phyloP scores from a whole-genome alignment of 2,113 vertebrate genomes.

The Phalacrocorax brasilianus region DNA sequence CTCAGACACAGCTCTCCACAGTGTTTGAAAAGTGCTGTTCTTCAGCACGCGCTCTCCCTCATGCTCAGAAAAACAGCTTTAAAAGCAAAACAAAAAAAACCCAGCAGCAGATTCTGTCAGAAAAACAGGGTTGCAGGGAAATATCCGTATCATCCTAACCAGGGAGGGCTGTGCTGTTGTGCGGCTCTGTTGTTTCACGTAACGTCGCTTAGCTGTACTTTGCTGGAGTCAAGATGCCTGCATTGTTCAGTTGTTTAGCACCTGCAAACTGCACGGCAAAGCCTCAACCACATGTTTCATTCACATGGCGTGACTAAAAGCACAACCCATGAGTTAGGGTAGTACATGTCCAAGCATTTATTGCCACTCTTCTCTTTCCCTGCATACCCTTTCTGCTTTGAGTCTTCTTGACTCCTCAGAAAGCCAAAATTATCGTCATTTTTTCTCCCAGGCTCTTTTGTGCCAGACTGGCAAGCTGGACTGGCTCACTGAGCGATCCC shows the following conservation, averaged over 20 bases:
- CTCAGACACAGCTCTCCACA: background rate
- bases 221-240: background rate
- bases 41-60: fast-evolving
- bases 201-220: background rate
- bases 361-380: background rate
- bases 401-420: background rate
- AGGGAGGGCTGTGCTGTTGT: background rate
- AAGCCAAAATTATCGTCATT: background rate
- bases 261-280: background rate
- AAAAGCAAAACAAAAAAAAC: background rate
- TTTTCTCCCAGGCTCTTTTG: background rate
- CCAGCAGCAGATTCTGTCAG: background rate
- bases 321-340: background rate
- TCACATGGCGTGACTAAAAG: background rate
- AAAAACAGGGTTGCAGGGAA: background rate
- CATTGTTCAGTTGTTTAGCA: background rate
- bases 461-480: background rate
- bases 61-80: background rate
- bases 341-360: background rate
- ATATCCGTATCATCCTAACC: fast-evolving
- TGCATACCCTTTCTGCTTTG: background rate
- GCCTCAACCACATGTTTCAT: background rate
- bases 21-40: background rate
- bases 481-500: background rate
- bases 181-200: background rate